These are phyloP conservation scores for Crotalus viridis DNA, from an alignment of 2,113 vertebrate species.

Conservation along the genomic window DNA sequence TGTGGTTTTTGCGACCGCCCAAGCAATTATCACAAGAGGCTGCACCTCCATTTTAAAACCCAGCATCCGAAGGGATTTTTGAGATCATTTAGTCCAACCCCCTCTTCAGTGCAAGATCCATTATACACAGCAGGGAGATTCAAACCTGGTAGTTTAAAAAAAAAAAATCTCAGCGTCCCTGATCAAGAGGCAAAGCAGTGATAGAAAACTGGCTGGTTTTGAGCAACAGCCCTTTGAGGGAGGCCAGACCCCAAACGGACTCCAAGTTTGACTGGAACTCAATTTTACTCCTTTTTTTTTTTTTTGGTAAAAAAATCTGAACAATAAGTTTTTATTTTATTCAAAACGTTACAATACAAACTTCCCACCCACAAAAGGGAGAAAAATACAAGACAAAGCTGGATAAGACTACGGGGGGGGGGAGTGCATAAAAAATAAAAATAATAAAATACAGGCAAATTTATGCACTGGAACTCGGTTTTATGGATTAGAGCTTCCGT, in stretches of 20 bases:
- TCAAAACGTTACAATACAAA: no score
- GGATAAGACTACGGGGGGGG: no score
- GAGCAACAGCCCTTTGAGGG: background rate
- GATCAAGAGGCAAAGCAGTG: background rate
- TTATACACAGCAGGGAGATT: background rate
- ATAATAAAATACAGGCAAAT: background rate
- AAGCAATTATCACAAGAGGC: background rate
- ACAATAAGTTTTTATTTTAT: no score
- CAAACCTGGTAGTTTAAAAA: background rate
- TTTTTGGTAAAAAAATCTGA: no score
- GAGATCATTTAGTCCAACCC: background rate
- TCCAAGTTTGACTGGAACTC: background rate
- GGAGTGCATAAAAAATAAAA: background rate
- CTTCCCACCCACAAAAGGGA: no score
- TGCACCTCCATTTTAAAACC: background rate
- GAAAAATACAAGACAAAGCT: no score
- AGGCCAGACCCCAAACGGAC: background rate
- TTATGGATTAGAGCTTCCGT: background rate
- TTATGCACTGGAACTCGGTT: background rate
- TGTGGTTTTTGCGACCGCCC: background rate
- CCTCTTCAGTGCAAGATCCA: background rate
- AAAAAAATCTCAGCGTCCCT: background rate
- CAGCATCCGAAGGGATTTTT: background rate
- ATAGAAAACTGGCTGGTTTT: background rate
- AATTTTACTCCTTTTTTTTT: background rate